These are phyloP conservation scores for Lepidurus packardi DNA, from an alignment of 1,140 invertebrate species.

Conservation along the genomic window DNA sequence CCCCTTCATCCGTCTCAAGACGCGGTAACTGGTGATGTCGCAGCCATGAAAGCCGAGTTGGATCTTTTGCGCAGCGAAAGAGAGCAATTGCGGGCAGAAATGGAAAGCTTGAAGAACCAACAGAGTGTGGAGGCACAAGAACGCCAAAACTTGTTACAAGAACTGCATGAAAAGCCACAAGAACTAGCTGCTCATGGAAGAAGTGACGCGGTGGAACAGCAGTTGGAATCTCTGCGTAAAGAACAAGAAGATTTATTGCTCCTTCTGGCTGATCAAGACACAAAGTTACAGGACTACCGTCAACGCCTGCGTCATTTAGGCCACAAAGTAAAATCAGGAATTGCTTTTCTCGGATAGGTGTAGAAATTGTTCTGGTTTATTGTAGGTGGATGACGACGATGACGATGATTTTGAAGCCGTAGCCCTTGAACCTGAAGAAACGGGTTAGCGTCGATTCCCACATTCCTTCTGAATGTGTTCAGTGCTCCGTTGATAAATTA, in stretches of 20 bases:
- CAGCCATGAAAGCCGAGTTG: neutral
- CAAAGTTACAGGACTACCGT: slow-evolving; percentile 65
- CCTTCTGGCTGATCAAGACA: slow-evolving; percentile 75
- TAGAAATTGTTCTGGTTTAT: slow-evolving; percentile 29
- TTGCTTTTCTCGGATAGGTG: neutral
- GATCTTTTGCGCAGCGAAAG: neutral
- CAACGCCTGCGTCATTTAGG: slow-evolving; percentile 61
- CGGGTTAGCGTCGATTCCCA: neutral
- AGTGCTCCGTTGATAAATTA: neutral
- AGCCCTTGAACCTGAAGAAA: slow-evolving; percentile 29
- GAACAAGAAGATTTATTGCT: slow-evolving; percentile 87
- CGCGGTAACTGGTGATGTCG: neutral
- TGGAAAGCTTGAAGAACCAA: slow-evolving; percentile 39
- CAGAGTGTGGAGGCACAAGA: slow-evolving; percentile 34
- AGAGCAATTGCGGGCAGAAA: neutral
- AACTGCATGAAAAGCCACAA: neutral
- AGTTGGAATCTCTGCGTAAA: slow-evolving; percentile 67
- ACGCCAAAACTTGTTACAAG: neutral
- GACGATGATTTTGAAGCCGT: slow-evolving; percentile 41
- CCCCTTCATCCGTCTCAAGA: neutral
- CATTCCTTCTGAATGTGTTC: neutral
- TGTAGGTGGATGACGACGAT: slow-evolving; percentile 42
- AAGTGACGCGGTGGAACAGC: slow-evolving; percentile 42
- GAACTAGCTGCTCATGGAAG: neutral
- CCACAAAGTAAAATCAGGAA: slow-evolving; percentile 51